phyloP scores from a whole-genome alignment of 2,888 invertebrate species.

The Amblyjoppa fuscipennis region DNA sequence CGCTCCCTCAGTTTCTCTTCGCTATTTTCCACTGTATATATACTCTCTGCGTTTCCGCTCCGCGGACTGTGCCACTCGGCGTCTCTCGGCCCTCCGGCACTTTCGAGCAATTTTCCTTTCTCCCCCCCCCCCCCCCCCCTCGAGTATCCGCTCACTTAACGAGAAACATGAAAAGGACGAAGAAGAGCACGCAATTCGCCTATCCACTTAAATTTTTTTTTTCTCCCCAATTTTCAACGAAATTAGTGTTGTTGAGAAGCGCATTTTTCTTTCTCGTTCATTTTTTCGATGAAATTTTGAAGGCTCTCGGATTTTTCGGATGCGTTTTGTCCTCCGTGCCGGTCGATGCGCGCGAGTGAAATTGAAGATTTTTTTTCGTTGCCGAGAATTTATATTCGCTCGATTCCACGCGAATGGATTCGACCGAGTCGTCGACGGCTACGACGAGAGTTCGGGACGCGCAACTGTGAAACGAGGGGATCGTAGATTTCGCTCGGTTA shows the following conservation, averaged over 20 bases:
- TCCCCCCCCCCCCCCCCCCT: background rate
- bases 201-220: conserved; percentile 15
- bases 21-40: background rate
- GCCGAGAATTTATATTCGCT: conserved; percentile 26
- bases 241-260: background rate
- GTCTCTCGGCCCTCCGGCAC: conserved; percentile 33
- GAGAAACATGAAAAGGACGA: conserved; percentile 19
- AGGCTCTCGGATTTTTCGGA: background rate
- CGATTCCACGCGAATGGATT: conserved; percentile 22
- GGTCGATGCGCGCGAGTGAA: background rate
- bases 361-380: conserved; percentile 31
- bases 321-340: background rate
- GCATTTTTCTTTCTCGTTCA: background rate
- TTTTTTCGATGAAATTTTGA: background rate
- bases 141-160: conserved; percentile 3
- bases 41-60: conserved; percentile 44
- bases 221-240: background rate
- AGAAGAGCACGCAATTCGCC: background rate
- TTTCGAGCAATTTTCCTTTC: conserved; percentile 47
- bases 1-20: conserved; percentile 24
- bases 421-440: background rate
- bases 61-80: conserved; percentile 27
- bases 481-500: conserved; percentile 23
- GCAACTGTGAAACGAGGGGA: conserved; percentile 49
- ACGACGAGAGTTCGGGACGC: conserved; percentile 33